phyloP scores from a whole-genome alignment of 1,140 invertebrate species.

The Magallana angulata region DNA sequence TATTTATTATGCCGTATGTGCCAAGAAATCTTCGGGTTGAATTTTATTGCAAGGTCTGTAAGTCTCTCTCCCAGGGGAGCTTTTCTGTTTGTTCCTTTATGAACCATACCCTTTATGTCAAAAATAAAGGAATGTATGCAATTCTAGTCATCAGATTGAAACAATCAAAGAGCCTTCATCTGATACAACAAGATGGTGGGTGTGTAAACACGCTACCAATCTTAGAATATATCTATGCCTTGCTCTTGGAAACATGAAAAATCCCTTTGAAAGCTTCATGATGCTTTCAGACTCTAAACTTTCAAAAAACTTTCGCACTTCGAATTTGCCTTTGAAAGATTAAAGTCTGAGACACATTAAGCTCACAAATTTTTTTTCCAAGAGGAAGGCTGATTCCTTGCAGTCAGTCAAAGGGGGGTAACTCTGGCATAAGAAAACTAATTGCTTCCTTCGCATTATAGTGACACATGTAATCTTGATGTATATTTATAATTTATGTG shows the following conservation, averaged over 20 bases:
- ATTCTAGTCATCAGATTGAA: slow-evolving; percentile 2
- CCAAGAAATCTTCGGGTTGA: not conserved
- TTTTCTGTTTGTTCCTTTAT: not conserved
- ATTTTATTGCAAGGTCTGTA: not conserved
- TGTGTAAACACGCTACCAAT: not conserved
- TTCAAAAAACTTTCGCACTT: slow-evolving; percentile 36
- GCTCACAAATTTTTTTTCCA: not conserved
- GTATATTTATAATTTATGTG: too few relatives aligned
- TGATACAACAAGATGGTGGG: not conserved
- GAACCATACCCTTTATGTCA: not conserved
- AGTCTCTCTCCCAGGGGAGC: not conserved
- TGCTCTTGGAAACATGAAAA: not conserved
- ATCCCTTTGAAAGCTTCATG: not conserved
- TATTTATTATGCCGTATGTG: slow-evolving; percentile 12
- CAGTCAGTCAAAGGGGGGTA: not conserved
- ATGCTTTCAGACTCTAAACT: not conserved
- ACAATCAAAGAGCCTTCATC: slow-evolving; percentile 6
- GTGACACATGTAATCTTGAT: too few relatives aligned
- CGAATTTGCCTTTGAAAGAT: slow-evolving; percentile 15
- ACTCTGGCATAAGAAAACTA: not conserved
- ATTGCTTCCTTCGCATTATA: not conserved
- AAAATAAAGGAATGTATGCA: not conserved
- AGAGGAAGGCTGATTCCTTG: not conserved
- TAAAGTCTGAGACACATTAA: not conserved
- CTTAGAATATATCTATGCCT: not conserved